phyloP scores from a whole-genome alignment of 2,113 vertebrate species.

The Potamarius usumacintae region DNA sequence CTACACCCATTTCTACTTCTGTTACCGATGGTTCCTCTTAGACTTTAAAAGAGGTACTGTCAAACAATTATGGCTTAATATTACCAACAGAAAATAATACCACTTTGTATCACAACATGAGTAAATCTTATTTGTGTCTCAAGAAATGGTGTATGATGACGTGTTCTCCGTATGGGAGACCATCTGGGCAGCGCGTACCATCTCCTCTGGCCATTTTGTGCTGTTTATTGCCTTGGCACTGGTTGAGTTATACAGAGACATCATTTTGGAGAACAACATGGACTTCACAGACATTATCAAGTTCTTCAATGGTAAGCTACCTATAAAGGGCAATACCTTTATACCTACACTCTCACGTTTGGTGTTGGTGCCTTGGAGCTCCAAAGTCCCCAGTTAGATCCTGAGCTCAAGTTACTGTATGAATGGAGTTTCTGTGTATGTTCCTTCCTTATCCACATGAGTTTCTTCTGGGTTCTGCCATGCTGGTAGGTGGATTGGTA shows the following conservation, averaged over 20 bases:
- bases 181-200: constrained; percentile 90
- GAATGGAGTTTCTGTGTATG: background rate
- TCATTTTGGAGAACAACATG: constrained; percentile 98
- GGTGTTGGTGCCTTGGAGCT: background rate
- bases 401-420: background rate
- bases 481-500: too few species aligned
- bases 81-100: background rate
- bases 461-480: background rate
- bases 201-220: constrained; percentile 91
- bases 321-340: background rate
- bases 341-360: too few species aligned
- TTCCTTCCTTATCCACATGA: background rate
- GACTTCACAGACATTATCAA: constrained; percentile 99
- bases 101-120: background rate
- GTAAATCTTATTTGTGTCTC: background rate
- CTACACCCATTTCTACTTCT: constrained; percentile 99
- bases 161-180: constrained; percentile 96
- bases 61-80: background rate
- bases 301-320: constrained; percentile 90
- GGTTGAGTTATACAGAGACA: constrained; percentile 94
- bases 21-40: constrained; percentile 97
- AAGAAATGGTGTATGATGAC: constrained; percentile 93
- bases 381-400: background rate
- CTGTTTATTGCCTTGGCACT: constrained; percentile 94
- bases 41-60: constrained; percentile 93